Base-by-base conservation (phyloP, 2,797 vertebrate species). In the Enteromius argenteus region DNA sequence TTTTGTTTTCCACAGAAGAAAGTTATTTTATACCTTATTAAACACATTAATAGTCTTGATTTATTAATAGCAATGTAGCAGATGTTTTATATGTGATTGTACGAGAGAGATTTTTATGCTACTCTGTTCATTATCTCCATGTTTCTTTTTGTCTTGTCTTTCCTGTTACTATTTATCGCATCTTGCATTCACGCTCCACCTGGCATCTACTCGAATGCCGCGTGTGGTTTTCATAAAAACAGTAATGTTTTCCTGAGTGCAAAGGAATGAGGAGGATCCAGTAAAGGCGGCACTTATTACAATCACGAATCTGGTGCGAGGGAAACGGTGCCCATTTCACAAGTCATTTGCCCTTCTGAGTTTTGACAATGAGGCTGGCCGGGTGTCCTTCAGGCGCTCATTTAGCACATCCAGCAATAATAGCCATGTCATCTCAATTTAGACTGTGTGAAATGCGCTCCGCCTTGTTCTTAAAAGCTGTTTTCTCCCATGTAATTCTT, bases 311-410 rank as follows among this genome's bases (percentile, higher is more conserved):
- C 74, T 86, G 58, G 4, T 42, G 69, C 35, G 32, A 76, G 66
- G 64, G 78, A 84, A 78, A 37, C 4, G 35, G 23, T 49, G 13
- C 35, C n/a, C 51, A 32, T 83, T 87, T 84, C 66, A 44, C 67
- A 88, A 84, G 67, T 79, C 42, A 80, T 88, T 86, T 89, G 62
- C 71, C 62, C 42, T 51, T 64, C 64, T 71, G 60, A 75, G 80
- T 81, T 79, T 83, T 80, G 53, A 85, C 74, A 86, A 56, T 62
- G 78, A 84, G 51, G 66, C 64, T 44, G 80, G 51, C 32, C 60
- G 27, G 49, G 39, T 77, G 86, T 72, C 37, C 74, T 84, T 80
- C 74, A 51, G 80, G 35, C 72, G 60, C 37, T 58, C 76, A 83
- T 60, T 86, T 76, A 87, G 32, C 68, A 66, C 69, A 23, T 7